Base-by-base conservation (phyloP, 1,140 invertebrate genomes). In the Lysiphlebus fabarum region DNA sequence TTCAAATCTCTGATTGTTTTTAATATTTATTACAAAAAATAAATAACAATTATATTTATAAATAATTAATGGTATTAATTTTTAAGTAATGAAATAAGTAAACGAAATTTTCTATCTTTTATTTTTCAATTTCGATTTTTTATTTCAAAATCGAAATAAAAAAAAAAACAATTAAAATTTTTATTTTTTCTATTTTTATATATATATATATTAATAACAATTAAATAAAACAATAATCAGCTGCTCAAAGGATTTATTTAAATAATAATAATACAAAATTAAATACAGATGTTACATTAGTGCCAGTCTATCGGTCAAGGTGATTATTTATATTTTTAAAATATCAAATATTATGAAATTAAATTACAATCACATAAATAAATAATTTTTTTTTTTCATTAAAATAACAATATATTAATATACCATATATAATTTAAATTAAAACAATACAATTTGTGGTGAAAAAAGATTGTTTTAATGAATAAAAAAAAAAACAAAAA, bases 241-340 rank as follows among this genome's bases (percentile, higher is more conserved):
- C 17, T 74, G 71, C 74, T 66, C 70, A 65, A 68, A 70, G 62
- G 65, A 64, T 74, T 75, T 72, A 73, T 74, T 70, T 68, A 66
- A 49, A 26, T 26, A 26, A 26, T 4, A 26, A 26, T 67, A 62
- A 70, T 76, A 74, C 65, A 76, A 76, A 76, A 76, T 70, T 62
- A 70, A 67, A 56, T 69, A 72, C 67, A 73, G 65, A 66, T 63
- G 70, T 59, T 65, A 70, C 63, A 62, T 61, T 66, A 62, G 12
- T 63, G 44, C 45, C 55, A 42, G 40, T 17, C 26, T 14, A 41
- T 58, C 47, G 11, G 37, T 42, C 36, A n/a, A 5, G 43, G 10
- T 48, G 38, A 26, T 41, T 40, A 7, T 9, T 7, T 41, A 10
- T 53, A 17, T 9, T 38, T 14, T 26, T 26, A 33, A 38, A 38